Evolutionary conservation across 2,888 invertebrate genomes (phyloP).

Genomic region (Oscheius sp.): DNA sequence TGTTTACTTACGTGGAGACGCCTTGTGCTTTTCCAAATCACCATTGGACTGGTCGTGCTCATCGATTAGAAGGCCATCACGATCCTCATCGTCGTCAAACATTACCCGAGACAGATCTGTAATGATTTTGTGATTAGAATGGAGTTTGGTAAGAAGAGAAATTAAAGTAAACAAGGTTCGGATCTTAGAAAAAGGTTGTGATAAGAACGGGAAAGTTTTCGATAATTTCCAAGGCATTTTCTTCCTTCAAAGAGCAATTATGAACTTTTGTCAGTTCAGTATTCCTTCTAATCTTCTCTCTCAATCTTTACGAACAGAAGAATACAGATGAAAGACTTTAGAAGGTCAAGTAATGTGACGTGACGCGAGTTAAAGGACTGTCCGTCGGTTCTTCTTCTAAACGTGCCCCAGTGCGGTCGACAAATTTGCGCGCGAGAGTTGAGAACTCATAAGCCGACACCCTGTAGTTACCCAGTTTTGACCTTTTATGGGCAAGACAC

Average conservation of each 20-base stretch:
- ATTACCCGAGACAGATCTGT: neutral
- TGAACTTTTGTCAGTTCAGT: neutral
- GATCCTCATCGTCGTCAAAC: slow-evolving; percentile 31
- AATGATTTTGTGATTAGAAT: neutral
- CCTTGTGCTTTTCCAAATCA: slow-evolving; percentile 8
- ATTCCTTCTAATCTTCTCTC: neutral
- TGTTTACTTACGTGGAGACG: slow-evolving; percentile 13
- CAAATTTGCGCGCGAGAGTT: slow-evolving; percentile 13
- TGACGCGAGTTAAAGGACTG: slow-evolving; percentile 28
- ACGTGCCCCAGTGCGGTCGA: neutral
- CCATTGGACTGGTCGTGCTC: slow-evolving; percentile 11
- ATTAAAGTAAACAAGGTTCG: no score
- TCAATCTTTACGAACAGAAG: no score
- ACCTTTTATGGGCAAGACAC: no score
- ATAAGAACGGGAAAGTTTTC: no score
- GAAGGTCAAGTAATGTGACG: slow-evolving; percentile 25
- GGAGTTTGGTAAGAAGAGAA: neutral
- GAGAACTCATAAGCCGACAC: neutral
- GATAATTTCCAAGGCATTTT: no score
- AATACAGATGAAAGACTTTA: neutral
- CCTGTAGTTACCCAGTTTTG: no score
- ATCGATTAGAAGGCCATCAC: slow-evolving; percentile 31
- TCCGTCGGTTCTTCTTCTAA: neutral
- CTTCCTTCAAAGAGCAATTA: no score
- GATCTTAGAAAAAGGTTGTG: no score